These are phyloP conservation scores for Syrphus vitripennis DNA, from an alignment of 2,888 invertebrate genomes.

Conservation along the genomic window DNA sequence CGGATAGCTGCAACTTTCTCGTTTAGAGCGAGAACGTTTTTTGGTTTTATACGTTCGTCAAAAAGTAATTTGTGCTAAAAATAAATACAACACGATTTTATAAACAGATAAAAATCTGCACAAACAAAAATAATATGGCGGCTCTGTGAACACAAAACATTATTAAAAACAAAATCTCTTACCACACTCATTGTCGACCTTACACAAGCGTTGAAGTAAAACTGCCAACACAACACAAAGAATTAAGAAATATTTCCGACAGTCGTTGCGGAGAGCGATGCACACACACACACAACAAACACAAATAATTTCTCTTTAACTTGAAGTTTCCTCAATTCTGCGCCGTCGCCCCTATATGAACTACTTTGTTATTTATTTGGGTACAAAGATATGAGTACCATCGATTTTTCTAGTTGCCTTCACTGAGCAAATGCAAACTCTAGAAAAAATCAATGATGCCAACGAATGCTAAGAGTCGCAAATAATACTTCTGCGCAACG, in stretches of 20 bases:
- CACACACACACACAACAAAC: not conserved
- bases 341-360: conserved; percentile 42
- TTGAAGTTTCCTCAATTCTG: conserved; percentile 37
- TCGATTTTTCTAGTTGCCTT: not conserved
- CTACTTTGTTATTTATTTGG: not conserved
- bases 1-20: conserved; percentile 79
- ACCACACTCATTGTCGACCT: conserved; percentile 40
- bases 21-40: conserved; percentile 78
- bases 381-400: not conserved
- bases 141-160: not conserved
- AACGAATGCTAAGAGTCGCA: not conserved
- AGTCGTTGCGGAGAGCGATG: conserved; percentile 57
- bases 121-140: not conserved
- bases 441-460: not conserved
- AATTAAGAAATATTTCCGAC: not conserved
- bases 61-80: conserved; percentile 76
- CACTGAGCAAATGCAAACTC: conserved; percentile 48
- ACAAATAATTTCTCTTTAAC: conserved; percentile 29
- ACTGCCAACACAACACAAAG: conserved; percentile 32
- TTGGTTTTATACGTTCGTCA: conserved; percentile 79
- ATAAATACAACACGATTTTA: no score
- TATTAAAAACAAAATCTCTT: conserved; percentile 20
- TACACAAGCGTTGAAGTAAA: conserved; percentile 32
- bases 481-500: not conserved
- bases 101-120: not conserved